Base-by-base conservation (phyloP, 2,797 vertebrate genomes). In the Austrolebias charrua region DNA sequence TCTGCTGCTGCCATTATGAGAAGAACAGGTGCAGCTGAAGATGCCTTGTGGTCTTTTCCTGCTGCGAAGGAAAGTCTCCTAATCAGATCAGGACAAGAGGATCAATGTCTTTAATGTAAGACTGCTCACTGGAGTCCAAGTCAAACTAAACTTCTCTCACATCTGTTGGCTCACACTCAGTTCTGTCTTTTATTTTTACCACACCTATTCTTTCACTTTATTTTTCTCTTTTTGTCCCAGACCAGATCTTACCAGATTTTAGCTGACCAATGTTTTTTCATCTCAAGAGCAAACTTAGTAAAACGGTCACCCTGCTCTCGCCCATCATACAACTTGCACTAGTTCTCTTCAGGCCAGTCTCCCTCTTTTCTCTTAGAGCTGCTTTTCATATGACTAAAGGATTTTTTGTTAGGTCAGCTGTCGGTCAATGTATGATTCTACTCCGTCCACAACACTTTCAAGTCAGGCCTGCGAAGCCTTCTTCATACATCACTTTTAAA, bases 211-310 rank as follows among this genome's bases (percentile, higher is more conserved):
- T 50, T 44, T 48, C 33, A 31, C 18, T 28, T 3, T 55, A 43
- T 47, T 48, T 46, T 61, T 63, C 51, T 7, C 47, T 77, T 63
- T 71, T 64, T 20, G 4, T 11, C 38, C 33, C 9, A 31, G 71
- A 71, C 54, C 56, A 71, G 73, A 79, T 75, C 73, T 69, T 82
- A 83, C 83, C 75, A 28, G 31, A 55, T 67, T 55, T 63, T 16
- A 74, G 55, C 49, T 86, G 80, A 80, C 58, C 55, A 71, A 81
- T 81, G 73, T 66, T 60, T 82, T 76, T 83, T 71, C 75, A 80
- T 78, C 74, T 77, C 76, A 82, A 82, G 80, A 74, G 77, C 71
- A 85, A 55, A 76, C 75, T 69, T 48, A 6, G 6, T 9, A 0
- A 56, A 57, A 50, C 50, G 69, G 68, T 75, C 50, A 65, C 55